Evolutionary conservation across 2,797 vertebrate genomes (phyloP).

Genomic region (Morelia viridis): DNA sequence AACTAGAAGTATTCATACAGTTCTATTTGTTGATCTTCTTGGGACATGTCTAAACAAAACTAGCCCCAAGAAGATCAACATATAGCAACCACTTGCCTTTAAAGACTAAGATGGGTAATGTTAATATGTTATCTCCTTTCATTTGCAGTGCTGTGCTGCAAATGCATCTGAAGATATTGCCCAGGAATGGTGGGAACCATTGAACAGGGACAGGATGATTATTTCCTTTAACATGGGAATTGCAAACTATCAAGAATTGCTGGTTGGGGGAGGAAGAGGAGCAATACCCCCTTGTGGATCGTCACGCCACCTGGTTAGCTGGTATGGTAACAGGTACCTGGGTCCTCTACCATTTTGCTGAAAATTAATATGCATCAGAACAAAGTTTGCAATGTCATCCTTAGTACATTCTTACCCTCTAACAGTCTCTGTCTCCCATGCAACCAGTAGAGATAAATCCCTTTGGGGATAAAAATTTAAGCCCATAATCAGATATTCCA

Average conservation of each 20-base stretch:
- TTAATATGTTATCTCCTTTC: neutral
- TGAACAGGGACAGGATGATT: neutral
- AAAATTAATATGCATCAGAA: neutral
- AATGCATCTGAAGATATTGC: neutral
- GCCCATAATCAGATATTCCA: neutral
- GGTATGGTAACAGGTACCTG: neutral
- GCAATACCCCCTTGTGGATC: neutral
- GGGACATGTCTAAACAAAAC: neutral
- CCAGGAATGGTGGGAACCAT: neutral
- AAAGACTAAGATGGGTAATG: neutral
- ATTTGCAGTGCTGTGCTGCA: neutral
- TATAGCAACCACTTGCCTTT: neutral
- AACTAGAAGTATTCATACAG: slow-evolving; percentile 19
- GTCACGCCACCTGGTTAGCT: neutral
- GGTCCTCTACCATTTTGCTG: neutral
- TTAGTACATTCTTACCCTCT: neutral
- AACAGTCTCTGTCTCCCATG: neutral
- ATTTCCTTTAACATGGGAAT: neutral
- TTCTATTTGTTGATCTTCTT: neutral
- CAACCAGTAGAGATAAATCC: neutral
- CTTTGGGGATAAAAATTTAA: neutral
- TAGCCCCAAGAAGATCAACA: too few relatives aligned
- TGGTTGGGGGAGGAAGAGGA: neutral
- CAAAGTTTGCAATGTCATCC: neutral
- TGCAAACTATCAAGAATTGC: neutral